These are phyloP conservation scores for Thermophis baileyi DNA, from an alignment of 2,113 vertebrate genomes.

Conservation along the genomic window DNA sequence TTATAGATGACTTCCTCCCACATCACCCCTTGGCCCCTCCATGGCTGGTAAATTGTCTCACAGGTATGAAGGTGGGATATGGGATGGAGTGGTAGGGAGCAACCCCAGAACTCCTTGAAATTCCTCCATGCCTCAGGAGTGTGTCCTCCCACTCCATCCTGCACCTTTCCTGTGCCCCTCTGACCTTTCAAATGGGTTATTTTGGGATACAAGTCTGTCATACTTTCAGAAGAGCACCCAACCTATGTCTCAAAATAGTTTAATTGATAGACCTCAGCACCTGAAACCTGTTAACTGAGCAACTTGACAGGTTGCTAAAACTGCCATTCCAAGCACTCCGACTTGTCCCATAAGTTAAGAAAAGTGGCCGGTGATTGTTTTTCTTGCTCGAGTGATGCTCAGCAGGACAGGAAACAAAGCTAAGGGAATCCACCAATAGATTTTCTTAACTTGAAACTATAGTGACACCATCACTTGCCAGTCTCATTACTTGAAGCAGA, in stretches of 20 bases:
- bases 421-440: background rate
- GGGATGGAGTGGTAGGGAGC: background rate
- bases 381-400: background rate
- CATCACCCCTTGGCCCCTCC: background rate
- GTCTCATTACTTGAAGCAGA: background rate
- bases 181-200: background rate
- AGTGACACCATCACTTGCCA: background rate
- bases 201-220: background rate
- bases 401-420: background rate
- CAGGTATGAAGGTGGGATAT: background rate
- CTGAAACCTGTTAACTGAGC: background rate
- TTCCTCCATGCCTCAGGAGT: background rate
- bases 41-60: background rate
- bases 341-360: background rate
- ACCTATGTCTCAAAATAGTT: background rate
- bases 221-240: background rate
- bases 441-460: background rate
- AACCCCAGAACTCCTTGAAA: background rate
- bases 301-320: background rate
- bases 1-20: background rate
- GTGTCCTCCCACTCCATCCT: background rate
- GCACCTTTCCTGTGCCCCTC: background rate
- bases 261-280: background rate
- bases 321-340: background rate
- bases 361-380: background rate